phyloP scores from a whole-genome alignment of 2,888 invertebrate genomes.

The Eumerus sabulonum region DNA sequence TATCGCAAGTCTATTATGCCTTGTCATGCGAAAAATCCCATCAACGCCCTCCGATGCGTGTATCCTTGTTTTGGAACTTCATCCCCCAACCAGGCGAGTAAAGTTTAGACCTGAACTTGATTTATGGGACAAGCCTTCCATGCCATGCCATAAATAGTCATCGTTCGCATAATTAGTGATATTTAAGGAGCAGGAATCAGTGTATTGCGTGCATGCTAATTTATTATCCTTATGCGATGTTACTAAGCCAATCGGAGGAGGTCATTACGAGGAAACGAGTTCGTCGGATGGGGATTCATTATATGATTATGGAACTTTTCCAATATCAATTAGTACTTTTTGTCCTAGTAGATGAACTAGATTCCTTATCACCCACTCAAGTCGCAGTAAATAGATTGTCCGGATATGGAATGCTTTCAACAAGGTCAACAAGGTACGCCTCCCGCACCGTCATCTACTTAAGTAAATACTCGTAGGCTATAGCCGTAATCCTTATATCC shows the following conservation, averaged over 20 bases:
- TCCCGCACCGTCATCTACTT: constrained; percentile 40
- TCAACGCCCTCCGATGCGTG: not conserved
- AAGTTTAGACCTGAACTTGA: constrained; percentile 16
- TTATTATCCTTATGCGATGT: constrained; percentile 9
- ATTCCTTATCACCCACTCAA: too few species aligned
- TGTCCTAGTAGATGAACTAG: too few species aligned
- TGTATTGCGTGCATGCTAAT: constrained; percentile 53
- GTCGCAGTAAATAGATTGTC: too few species aligned
- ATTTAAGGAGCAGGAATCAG: constrained; percentile 27
- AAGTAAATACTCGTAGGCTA: constrained; percentile 35
- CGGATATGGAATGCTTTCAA: too few species aligned
- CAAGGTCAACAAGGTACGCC: constrained; percentile 40
- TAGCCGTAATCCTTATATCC: constrained; percentile 10
- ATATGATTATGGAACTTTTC: constrained; percentile 37
- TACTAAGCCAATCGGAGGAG: too few species aligned
- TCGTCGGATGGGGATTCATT: constrained; percentile 29
- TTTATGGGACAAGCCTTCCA: constrained; percentile 3
- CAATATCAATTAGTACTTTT: too few species aligned
- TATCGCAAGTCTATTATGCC: too few species aligned
- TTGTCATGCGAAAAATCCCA: too few species aligned
- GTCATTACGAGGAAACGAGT: constrained; percentile 1
- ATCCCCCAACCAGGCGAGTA: too few species aligned
- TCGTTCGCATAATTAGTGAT: constrained; percentile 30
- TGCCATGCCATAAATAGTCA: constrained; percentile 21
- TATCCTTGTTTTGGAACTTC: not conserved